Conservation (phyloP, 2,113 vertebrate genomes). For the Egretta garzetta region DNA sequence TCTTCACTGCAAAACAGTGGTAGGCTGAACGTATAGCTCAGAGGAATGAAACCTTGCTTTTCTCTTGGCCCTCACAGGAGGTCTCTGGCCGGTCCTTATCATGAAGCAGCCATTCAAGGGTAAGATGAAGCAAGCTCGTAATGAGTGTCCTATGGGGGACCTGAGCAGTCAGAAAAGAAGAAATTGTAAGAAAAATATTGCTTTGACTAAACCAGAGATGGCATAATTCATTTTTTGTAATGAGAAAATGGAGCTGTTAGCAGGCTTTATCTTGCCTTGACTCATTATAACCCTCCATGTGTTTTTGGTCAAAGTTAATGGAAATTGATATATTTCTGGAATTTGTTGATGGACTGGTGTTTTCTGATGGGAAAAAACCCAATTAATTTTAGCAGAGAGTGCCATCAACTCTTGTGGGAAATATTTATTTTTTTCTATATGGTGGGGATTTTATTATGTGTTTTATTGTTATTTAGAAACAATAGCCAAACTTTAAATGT, state of each 20-base stretch:
- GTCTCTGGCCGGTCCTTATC: neutral
- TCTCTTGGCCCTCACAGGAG: neutral
- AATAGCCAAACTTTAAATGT: neutral
- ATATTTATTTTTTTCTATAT: neutral
- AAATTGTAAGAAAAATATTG: neutral
- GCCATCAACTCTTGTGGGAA: neutral
- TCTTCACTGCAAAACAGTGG: neutral
- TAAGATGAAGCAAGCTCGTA: neutral
- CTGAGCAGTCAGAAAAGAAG: neutral
- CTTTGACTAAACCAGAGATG: neutral
- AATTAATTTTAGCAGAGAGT: neutral
- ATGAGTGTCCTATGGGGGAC: neutral
- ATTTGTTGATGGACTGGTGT: neutral
- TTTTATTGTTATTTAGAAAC: conserved; percentile 14
- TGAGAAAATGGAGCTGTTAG: neutral
- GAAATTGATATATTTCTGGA: neutral
- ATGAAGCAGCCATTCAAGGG: neutral
- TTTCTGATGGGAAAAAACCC: neutral
- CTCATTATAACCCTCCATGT: neutral
- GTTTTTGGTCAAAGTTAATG: neutral
- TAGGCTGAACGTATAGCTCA: neutral
- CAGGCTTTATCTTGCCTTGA: neutral
- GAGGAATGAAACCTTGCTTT: neutral
- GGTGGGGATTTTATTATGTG: neutral
- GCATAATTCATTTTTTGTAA: neutral